A percentile compares a stretch with the other conserved stretches of the same genome.
These are phyloP conservation scores for Platynereis dumerilii DNA, from an alignment of 2,888 invertebrate species.

Conservation along the genomic window DNA sequence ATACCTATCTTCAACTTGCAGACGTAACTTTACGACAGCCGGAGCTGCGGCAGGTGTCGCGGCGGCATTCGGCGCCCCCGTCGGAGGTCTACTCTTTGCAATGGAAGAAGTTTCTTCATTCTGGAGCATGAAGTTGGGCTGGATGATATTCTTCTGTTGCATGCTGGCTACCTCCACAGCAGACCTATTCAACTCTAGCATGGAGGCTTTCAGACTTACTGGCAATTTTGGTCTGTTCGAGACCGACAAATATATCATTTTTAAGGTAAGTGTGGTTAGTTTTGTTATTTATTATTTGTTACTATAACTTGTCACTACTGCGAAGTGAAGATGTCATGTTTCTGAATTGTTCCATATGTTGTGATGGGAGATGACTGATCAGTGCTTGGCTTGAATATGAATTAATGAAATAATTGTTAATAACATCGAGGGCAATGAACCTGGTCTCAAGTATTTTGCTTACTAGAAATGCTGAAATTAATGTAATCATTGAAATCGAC, in stretches of 20 bases:
- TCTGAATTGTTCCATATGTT: no score
- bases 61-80: slow-evolving; percentile 65
- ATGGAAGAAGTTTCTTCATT: slow-evolving; percentile 66
- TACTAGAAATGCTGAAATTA: no score
- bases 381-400: no score
- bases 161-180: slow-evolving; percentile 63
- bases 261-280: slow-evolving; percentile 48
- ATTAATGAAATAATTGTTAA: no score
- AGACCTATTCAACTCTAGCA: slow-evolving; percentile 61
- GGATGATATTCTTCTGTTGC: slow-evolving; percentile 66
- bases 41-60: slow-evolving; percentile 65
- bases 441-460: no score
- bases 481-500: no score
- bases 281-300: background rate
- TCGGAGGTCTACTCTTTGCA: slow-evolving; percentile 64
- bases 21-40: slow-evolving; percentile 61
- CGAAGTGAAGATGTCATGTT: background rate
- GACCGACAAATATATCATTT: slow-evolving; percentile 60
- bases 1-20: no score
- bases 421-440: no score
- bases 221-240: slow-evolving; percentile 60
- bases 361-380: no score
- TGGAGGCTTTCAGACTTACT: slow-evolving; percentile 52
- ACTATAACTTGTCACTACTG: background rate
- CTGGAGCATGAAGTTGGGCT: slow-evolving; percentile 63